Conservation (phyloP, 1,140 invertebrate genomes). For the Ceratosolen fusciceps region DNA sequence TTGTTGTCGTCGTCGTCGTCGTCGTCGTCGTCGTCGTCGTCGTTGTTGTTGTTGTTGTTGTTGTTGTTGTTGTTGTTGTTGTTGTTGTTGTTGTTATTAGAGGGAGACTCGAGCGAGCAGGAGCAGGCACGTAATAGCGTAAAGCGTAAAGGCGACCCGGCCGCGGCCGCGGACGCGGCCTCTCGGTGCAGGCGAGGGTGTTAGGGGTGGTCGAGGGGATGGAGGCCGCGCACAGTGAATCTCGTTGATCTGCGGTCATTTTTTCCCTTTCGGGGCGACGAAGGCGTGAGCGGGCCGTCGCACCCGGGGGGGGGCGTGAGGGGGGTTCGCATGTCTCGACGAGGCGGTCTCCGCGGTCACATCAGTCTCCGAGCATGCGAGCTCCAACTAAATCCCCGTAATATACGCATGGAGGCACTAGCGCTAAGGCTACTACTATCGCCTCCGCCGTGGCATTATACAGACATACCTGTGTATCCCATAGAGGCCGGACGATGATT, state of each 20-base stretch:
- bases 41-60: too few relatives aligned
- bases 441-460: slow-evolving; percentile 60
- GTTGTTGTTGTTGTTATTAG: too few relatives aligned
- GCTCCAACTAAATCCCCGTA: slow-evolving; percentile 65
- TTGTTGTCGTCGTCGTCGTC: too few relatives aligned
- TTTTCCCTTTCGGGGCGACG: slow-evolving; percentile 48
- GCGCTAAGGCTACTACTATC: slow-evolving; percentile 62
- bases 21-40: too few relatives aligned
- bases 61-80: too few relatives aligned
- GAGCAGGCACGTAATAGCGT: background rate
- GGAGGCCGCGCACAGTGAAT: slow-evolving; percentile 40
- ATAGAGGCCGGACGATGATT: slow-evolving; percentile 61
- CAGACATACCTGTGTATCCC: slow-evolving; percentile 67
- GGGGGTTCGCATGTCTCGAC: slow-evolving; percentile 68
- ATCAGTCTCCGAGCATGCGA: slow-evolving; percentile 72
- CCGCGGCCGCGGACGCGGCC: too few relatives aligned
- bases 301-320: slow-evolving; percentile 36
- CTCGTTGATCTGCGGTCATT: slow-evolving; percentile 49
- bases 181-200: background rate
- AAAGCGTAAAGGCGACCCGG: background rate
- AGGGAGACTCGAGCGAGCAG: background rate
- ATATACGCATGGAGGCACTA: slow-evolving; percentile 61
- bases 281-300: slow-evolving; percentile 45
- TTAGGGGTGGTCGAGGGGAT: background rate
- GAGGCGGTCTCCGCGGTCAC: slow-evolving; percentile 71